phyloP scores from a whole-genome alignment of 1,140 invertebrate species.

The Calliopsis andreniformis region DNA sequence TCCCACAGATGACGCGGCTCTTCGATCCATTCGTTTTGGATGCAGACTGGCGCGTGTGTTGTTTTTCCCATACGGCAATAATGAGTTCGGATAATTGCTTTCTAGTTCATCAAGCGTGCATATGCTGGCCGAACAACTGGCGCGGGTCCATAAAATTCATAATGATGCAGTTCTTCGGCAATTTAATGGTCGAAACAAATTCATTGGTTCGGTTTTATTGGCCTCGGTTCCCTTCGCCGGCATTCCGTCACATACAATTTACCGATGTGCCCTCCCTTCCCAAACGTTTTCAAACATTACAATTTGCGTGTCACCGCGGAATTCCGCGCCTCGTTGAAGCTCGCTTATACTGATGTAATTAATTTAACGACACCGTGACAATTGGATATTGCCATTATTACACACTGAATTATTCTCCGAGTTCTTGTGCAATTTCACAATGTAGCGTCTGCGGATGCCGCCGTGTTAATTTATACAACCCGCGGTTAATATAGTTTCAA shows the following conservation, averaged over 20 bases:
- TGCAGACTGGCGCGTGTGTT: neutral
- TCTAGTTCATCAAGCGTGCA: conserved; percentile 31
- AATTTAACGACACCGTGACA: conserved; percentile 37
- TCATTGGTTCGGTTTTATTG: conserved; percentile 28
- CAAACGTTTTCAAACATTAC: conserved; percentile 32
- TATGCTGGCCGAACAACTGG: neutral
- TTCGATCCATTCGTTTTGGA: neutral
- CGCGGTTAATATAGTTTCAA: neutral
- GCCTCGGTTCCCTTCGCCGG: neutral
- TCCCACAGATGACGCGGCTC: conserved; percentile 7
- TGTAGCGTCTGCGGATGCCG: neutral
- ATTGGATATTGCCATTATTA: conserved; percentile 31
- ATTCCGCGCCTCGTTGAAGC: neutral
- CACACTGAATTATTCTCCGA: neutral
- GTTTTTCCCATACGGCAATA: conserved; percentile 4
- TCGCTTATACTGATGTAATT: conserved; percentile 7
- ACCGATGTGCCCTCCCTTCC: neutral
- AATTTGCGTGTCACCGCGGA: conserved; percentile 17
- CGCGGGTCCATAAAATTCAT: conserved; percentile 16
- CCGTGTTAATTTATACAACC: neutral
- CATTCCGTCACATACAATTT: neutral
- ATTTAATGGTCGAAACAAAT: conserved; percentile 14
- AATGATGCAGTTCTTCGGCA: conserved; percentile 12
- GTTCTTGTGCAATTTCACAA: neutral
- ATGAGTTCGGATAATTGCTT: conserved; percentile 23